phyloP scores from a whole-genome alignment of 2,888 invertebrate genomes.

The Tenthredo mesomela region DNA sequence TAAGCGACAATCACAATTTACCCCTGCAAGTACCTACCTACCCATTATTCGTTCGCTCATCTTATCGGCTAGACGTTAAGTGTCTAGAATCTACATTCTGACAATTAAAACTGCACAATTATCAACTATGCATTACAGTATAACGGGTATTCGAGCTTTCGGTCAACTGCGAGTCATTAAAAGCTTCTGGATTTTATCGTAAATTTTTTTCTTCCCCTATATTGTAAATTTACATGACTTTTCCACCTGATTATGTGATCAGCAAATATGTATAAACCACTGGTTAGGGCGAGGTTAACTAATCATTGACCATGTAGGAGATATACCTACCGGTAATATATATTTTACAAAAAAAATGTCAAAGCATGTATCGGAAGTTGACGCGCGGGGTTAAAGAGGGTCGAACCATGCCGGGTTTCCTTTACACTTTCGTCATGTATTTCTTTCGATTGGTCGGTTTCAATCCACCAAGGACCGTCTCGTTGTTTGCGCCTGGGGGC shows the following conservation, averaged over 20 bases:
- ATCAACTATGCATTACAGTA: background rate
- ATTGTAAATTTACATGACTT: background rate
- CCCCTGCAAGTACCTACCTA: background rate
- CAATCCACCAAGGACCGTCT: conserved; percentile 2
- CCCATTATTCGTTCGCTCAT: background rate
- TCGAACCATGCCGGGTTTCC: conserved; percentile 23
- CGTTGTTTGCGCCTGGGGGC: conserved; percentile 43
- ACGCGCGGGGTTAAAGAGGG: background rate
- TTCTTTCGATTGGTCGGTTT: conserved; percentile 43
- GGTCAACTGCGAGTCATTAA: background rate
- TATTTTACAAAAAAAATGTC: background rate
- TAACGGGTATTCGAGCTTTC: background rate
- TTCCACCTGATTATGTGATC: background rate
- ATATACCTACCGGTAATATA: background rate
- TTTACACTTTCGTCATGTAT: conserved; percentile 25
- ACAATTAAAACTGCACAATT: conserved; percentile 36
- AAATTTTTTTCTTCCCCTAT: background rate
- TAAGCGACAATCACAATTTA: conserved; percentile 11
- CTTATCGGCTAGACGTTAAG: background rate
- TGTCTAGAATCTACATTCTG: conserved; percentile 24
- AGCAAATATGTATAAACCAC: background rate
- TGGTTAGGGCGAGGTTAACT: background rate
- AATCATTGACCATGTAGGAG: background rate
- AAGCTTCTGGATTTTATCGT: background rate
- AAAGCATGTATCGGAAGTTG: background rate